Evolutionary conservation across 2,113 vertebrate genomes (phyloP).

Genomic region (Phocoena phocoena): DNA sequence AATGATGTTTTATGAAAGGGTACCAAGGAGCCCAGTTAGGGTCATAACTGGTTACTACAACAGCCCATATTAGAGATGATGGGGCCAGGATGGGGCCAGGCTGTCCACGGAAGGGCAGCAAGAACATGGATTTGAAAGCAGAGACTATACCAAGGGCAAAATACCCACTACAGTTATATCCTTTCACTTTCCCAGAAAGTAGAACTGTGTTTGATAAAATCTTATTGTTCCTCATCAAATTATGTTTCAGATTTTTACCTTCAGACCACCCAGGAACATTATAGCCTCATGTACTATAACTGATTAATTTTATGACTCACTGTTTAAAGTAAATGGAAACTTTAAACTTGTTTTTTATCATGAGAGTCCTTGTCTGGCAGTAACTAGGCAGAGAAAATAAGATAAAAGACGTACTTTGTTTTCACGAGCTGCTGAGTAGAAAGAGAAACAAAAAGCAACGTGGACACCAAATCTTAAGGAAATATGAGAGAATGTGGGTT

Average conservation of each 20-base stretch:
- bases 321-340: constrained; percentile 55
- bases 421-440: not conserved
- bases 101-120: not conserved
- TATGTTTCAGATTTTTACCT: constrained; percentile 41
- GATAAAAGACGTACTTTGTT: not conserved
- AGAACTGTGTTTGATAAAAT: constrained; percentile 40
- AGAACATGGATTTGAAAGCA: not conserved
- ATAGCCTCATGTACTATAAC: constrained; percentile 26
- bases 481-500: not conserved
- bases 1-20: not conserved
- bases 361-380: not conserved
- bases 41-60: not conserved
- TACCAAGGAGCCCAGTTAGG: not conserved
- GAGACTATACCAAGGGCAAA: not conserved
- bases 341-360: constrained; percentile 49
- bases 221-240: constrained; percentile 35
- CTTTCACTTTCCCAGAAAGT: not conserved
- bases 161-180: not conserved
- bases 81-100: not conserved
- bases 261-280: constrained; percentile 3
- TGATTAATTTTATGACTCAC: constrained; percentile 63
- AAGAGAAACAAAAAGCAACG: not conserved
- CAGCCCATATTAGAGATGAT: not conserved
- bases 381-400: not conserved
- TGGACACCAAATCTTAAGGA: not conserved